A percentile compares a stretch with the other conserved stretches of the same genome.
Conservation (phyloP, 2,797 vertebrate species). For the Phylloscopus collybita region DNA sequence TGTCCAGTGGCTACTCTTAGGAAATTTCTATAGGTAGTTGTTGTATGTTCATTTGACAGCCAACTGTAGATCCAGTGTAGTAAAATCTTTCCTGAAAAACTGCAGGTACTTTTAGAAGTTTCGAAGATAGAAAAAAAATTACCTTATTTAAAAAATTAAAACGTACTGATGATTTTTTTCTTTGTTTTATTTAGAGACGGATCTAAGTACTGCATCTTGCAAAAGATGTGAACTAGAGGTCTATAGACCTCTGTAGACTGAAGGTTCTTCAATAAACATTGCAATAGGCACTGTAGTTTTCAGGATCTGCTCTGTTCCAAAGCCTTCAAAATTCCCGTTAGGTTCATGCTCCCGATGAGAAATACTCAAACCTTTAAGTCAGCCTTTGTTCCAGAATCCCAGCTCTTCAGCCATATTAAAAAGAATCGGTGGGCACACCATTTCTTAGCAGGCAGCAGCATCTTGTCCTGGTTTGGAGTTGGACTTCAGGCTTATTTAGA, state of each 20-base stretch:
- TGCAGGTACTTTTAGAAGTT: background rate
- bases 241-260: background rate
- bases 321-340: background rate
- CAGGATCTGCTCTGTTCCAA: background rate
- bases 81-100: background rate
- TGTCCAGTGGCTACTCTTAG: background rate
- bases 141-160: background rate
- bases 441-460: background rate
- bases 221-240: background rate
- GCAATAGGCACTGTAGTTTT: background rate
- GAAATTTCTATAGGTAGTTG: background rate
- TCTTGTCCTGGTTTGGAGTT: background rate
- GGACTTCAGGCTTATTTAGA: background rate
- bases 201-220: background rate
- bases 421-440: background rate
- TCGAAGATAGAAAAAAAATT: background rate
- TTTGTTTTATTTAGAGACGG: background rate
- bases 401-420: background rate
- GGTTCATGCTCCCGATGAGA: background rate
- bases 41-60: background rate
- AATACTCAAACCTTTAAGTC: background rate
- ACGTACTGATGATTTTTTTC: background rate
- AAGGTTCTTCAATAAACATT: background rate
- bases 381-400: background rate
- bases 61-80: background rate